These are phyloP conservation scores for Dendrolimus houi DNA, from an alignment of 2,888 invertebrate species.

Conservation along the genomic window DNA sequence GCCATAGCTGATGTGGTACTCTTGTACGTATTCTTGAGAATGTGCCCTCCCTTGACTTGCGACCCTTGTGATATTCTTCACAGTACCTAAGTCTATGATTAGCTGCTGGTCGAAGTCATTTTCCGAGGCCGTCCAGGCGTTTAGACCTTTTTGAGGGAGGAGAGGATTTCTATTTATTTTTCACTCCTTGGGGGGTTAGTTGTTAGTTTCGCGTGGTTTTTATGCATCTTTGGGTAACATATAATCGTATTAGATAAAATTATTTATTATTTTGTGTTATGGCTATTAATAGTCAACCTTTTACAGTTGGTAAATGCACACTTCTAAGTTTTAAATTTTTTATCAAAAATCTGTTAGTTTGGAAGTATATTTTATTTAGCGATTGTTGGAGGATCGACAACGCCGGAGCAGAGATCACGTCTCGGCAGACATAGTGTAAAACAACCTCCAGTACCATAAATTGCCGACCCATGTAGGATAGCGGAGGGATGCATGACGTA, in stretches of 20 bases:
- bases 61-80: slow-evolving; percentile 92
- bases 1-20: slow-evolving; percentile 95
- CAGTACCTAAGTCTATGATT: slow-evolving; percentile 90
- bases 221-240: slow-evolving; percentile 18
- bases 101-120: slow-evolving; percentile 96
- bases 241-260: neutral
- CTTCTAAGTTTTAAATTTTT: too few species aligned
- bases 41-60: slow-evolving; percentile 94
- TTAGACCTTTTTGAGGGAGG: slow-evolving; percentile 79
- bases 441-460: too few species aligned
- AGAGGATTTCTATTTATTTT: slow-evolving; percentile 17
- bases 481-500: too few species aligned
- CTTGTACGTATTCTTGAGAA: slow-evolving; percentile 93
- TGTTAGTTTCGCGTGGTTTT: slow-evolving; percentile 18
- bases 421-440: too few species aligned
- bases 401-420: too few species aligned
- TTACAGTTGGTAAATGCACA: too few species aligned
- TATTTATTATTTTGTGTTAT: too few species aligned
- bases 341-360: too few species aligned
- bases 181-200: slow-evolving; percentile 14
- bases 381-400: too few species aligned
- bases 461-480: too few species aligned
- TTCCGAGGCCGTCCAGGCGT: slow-evolving; percentile 94
- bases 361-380: too few species aligned
- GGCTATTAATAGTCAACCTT: too few species aligned